Evolutionary conservation across 2,797 vertebrate genomes (phyloP).

Genomic region (Huso huso): DNA sequence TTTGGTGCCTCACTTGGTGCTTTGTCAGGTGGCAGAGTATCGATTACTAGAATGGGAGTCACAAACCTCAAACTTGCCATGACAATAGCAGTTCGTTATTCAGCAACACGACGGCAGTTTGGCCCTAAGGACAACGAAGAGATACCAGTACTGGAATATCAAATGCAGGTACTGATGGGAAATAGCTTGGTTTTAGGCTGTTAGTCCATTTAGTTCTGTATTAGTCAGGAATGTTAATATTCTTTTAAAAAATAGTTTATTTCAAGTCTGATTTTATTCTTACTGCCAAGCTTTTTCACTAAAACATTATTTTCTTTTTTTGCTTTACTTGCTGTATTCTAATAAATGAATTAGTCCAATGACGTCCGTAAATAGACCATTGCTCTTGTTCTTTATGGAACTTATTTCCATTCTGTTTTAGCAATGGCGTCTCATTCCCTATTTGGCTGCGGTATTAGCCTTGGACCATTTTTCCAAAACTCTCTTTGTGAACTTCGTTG

Average conservation of each 20-base stretch:
- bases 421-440: constrained; percentile 92
- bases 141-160: constrained; percentile 85
- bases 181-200: neutral
- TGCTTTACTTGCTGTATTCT: no score
- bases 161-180: constrained; percentile 64
- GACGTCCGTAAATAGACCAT: no score
- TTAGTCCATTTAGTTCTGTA: no score
- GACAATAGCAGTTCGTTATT: constrained; percentile 78
- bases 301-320: no score
- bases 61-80: constrained; percentile 75
- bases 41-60: constrained; percentile 52
- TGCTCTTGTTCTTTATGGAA: no score
- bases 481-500: constrained; percentile 52
- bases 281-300: no score
- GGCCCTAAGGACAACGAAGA: constrained; percentile 72
- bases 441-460: constrained; percentile 70
- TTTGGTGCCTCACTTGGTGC: constrained; percentile 70
- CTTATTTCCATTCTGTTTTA: constrained; percentile 32
- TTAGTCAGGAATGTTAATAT: no score
- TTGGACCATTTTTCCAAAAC: constrained; percentile 70
- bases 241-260: no score
- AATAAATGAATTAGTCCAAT: no score
- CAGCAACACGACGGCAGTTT: constrained; percentile 80
- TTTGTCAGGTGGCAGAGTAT: constrained; percentile 69
- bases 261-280: no score